A percentile compares a stretch with the other conserved stretches of the same genome.
These are phyloP conservation scores for Adrianichthys oophorus DNA, from an alignment of 2,797 vertebrate genomes.

Conservation along the genomic window DNA sequence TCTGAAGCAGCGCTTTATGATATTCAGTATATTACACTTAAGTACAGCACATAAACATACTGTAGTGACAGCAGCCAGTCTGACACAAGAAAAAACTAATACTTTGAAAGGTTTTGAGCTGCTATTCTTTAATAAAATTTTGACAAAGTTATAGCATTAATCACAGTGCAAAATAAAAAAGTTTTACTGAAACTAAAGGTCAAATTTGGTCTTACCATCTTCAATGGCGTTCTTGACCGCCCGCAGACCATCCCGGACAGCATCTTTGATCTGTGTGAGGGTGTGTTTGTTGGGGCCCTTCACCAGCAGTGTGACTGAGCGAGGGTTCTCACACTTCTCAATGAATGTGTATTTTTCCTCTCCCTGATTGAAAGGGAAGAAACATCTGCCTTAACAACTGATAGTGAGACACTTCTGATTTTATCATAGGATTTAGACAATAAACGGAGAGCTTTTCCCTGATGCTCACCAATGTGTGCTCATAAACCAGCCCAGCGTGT, in stretches of 20 bases:
- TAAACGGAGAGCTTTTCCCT: not conserved
- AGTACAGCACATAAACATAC: too few relatives aligned
- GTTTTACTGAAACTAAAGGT: not conserved
- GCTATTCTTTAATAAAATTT: too few relatives aligned
- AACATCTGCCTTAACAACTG: not conserved
- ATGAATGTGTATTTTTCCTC: constrained; percentile 85
- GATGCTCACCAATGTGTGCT: constrained; percentile 88
- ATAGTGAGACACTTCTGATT: too few relatives aligned
- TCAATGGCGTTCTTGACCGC: constrained; percentile 96
- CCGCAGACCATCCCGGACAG: constrained; percentile 89
- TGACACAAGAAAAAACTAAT: too few relatives aligned
- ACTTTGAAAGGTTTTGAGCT: too few relatives aligned
- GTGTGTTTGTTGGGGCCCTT: constrained; percentile 98
- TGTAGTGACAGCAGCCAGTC: too few relatives aligned
- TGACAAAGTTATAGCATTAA: too few relatives aligned
- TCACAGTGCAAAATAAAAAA: not conserved
- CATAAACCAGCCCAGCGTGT: constrained; percentile 90
- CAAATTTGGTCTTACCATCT: constrained; percentile 80
- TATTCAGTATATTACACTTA: too few relatives aligned
- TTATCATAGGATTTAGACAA: not conserved
- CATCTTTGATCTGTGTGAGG: constrained; percentile 95
- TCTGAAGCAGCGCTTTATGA: too few relatives aligned
- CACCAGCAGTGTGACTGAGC: constrained; percentile 83
- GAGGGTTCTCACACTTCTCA: constrained; percentile 93
- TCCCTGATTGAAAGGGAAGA: constrained; percentile 73